These are phyloP conservation scores for Polia nebulosa DNA, from an alignment of 2,888 invertebrate species.

Conservation along the genomic window DNA sequence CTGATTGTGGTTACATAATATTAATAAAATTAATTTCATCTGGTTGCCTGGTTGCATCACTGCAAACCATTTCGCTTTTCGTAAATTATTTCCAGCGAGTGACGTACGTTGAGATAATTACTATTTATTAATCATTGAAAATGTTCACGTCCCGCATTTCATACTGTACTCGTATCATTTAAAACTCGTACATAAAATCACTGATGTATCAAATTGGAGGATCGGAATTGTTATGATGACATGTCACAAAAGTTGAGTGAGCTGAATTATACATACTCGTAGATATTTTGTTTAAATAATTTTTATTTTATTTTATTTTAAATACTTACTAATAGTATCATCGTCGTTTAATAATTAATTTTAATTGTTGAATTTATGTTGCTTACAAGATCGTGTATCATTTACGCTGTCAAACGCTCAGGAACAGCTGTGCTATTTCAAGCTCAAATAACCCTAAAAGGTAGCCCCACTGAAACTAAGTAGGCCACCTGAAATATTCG, in stretches of 20 bases:
- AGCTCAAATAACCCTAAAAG: constrained; percentile 8
- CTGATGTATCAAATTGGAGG: constrained; percentile 47
- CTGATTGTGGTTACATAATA: constrained; percentile 15
- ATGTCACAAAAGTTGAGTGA: constrained; percentile 26
- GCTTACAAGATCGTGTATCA: neutral
- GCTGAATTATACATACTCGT: neutral
- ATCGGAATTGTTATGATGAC: constrained; percentile 26
- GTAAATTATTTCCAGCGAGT: constrained; percentile 33
- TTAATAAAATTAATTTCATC: constrained; percentile 18
- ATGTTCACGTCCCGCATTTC: constrained; percentile 24
- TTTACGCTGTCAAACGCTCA: neutral
- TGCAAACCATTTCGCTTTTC: constrained; percentile 16
- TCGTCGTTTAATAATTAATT: constrained; percentile 4
- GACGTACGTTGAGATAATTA: constrained; percentile 28
- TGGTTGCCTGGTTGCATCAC: constrained; percentile 8
- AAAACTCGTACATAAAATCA: constrained; percentile 36
- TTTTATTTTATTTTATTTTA: no score
- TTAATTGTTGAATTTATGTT: neutral
- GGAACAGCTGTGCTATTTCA: neutral
- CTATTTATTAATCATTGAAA: constrained; percentile 46
- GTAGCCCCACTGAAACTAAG: neutral
- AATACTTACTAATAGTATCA: neutral
- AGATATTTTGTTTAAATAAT: constrained; percentile 6
- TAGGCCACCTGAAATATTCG: constrained; percentile 19
- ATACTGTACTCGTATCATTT: constrained; percentile 30